Percentiles rank a stretch among this genome's conserved stretches.
Conservation (phyloP, 2,888 invertebrate genomes). For the Lepidocyrtinus sp. region DNA sequence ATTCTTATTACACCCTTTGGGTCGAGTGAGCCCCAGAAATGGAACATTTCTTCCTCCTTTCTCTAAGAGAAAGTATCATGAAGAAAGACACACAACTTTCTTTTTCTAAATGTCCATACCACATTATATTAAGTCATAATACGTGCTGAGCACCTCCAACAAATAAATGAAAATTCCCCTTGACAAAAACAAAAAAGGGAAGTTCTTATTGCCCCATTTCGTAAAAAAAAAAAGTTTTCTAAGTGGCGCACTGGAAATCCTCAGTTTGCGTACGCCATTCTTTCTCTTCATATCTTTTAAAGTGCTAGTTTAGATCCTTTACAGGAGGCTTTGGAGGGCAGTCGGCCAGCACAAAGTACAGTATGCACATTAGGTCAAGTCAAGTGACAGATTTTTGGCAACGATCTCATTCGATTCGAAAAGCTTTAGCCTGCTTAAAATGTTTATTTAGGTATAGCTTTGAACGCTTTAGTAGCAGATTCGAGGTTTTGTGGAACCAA, state of each 20-base stretch:
- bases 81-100: not conserved
- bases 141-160: not conserved
- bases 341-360: constrained; percentile 21
- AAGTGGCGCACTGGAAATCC: too few species aligned
- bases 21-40: too few species aligned
- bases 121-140: not conserved
- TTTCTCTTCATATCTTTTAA: too few species aligned
- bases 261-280: too few species aligned
- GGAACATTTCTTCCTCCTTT: not conserved
- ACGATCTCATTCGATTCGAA: constrained; percentile 2
- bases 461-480: too few species aligned
- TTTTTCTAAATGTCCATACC: too few species aligned
- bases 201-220: not conserved
- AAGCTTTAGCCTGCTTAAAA: too few species aligned
- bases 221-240: too few species aligned
- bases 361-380: constrained; percentile 30
- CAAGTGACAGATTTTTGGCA: constrained; percentile 27
- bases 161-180: too few species aligned
- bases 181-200: too few species aligned
- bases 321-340: not conserved
- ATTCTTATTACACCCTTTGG: not conserved
- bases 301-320: too few species aligned
- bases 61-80: not conserved
- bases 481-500: too few species aligned
- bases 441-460: not conserved